Percentiles rank a stretch among this genome's conserved stretches.
phyloP scores from a whole-genome alignment of 2,797 vertebrate genomes.

The Hydrolagus colliei region DNA sequence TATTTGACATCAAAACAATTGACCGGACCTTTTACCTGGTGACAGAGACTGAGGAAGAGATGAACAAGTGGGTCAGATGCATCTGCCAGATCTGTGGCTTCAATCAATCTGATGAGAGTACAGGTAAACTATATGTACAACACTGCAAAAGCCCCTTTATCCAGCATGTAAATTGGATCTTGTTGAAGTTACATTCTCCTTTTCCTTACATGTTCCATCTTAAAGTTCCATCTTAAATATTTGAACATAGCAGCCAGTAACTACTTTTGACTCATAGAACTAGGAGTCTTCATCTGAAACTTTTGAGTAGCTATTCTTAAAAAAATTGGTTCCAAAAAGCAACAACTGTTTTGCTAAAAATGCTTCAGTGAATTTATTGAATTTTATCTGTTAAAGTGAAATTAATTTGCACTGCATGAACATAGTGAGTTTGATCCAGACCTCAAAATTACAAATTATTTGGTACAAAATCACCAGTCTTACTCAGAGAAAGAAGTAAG shows the following conservation, averaged over 20 bases:
- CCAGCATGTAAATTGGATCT: not conserved
- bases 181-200: too few relatives aligned
- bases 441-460: too few relatives aligned
- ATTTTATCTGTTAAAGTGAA: not conserved
- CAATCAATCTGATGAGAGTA: slow-evolving; percentile 87
- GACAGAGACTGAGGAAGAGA: slow-evolving; percentile 91
- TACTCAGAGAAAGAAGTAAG: too few relatives aligned
- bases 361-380: not conserved
- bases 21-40: slow-evolving; percentile 96
- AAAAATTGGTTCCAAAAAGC: not conserved
- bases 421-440: too few relatives aligned
- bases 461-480: too few relatives aligned
- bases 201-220: not conserved
- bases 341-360: not conserved
- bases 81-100: slow-evolving; percentile 98
- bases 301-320: not conserved
- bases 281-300: not conserved
- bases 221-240: not conserved
- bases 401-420: too few relatives aligned
- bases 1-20: slow-evolving; percentile 96
- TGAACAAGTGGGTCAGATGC: slow-evolving; percentile 97
- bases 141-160: not conserved
- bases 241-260: not conserved
- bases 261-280: not conserved
- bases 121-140: slow-evolving; percentile 61